These are phyloP conservation scores for Serranus cabrilla DNA, from an alignment of 2,797 vertebrate genomes.

Conservation along the genomic window DNA sequence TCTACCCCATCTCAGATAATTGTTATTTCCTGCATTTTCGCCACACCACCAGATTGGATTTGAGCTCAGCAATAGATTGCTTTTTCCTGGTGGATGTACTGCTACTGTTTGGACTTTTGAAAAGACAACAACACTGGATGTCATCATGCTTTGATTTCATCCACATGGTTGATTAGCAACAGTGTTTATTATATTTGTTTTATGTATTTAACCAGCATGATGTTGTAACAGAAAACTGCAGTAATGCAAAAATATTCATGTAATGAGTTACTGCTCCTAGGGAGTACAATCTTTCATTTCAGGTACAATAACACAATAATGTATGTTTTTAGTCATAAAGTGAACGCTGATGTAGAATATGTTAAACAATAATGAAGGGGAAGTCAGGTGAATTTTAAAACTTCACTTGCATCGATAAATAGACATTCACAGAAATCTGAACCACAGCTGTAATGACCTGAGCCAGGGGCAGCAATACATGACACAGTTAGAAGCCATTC, in stretches of 20 bases:
- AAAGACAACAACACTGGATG: background rate
- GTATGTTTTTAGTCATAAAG: background rate
- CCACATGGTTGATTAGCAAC: background rate
- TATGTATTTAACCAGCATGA: background rate
- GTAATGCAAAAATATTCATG: background rate
- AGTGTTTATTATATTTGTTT: background rate
- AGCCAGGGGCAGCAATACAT: slow-evolving; percentile 13
- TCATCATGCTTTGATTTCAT: background rate
- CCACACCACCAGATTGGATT: too few species aligned
- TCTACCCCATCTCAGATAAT: too few species aligned
- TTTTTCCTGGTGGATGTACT: background rate
- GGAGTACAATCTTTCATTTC: slow-evolving; percentile 39
- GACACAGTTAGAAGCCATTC: background rate
- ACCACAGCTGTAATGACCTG: background rate
- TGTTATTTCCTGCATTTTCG: too few species aligned
- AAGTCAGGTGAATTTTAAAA: background rate
- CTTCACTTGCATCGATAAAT: background rate
- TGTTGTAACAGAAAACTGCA: background rate
- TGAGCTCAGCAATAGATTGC: background rate
- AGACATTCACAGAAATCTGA: background rate
- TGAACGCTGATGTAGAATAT: slow-evolving; percentile 4
- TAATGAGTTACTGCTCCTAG: slow-evolving; percentile 40
- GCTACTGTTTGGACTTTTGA: background rate
- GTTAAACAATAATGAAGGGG: background rate
- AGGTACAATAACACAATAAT: background rate